Evolutionary conservation across 2,797 vertebrate species (phyloP).

Genomic region (Helostoma temminkii): DNA sequence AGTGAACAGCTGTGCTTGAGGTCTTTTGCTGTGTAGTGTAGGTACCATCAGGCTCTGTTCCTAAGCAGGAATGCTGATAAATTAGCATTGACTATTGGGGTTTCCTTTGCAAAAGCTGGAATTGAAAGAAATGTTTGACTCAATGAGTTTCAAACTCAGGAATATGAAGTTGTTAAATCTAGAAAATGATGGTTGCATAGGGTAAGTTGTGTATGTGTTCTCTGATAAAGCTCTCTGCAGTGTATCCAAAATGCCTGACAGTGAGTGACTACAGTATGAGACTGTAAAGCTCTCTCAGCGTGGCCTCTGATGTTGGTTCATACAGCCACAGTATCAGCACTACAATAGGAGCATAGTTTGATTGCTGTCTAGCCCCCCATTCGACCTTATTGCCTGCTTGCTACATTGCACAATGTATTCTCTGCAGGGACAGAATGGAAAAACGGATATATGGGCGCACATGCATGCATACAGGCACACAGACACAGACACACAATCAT

Average conservation of each 20-base stretch:
- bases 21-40: no score
- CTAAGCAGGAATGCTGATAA: no score
- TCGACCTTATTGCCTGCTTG: conserved; percentile 48
- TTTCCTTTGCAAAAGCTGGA: no score
- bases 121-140: no score
- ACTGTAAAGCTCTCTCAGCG: conserved; percentile 10
- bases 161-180: no score
- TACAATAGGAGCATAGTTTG: conserved; percentile 42
- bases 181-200: no score
- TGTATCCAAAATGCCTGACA: background rate
- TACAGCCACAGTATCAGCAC: conserved; percentile 16
- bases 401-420: conserved; percentile 63
- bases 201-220: background rate
- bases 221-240: no score
- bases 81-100: no score
- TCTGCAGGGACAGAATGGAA: conserved; percentile 19
- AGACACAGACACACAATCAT: background rate
- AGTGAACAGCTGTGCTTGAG: no score
- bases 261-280: background rate
- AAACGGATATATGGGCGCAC: conserved; percentile 26
- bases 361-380: conserved; percentile 77
- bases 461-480: conserved; percentile 8
- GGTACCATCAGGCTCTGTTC: no score
- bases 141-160: no score
- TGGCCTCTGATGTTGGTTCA: conserved; percentile 15